Percentiles rank a stretch among this genome's conserved stretches.
Conservation (phyloP, 2,113 vertebrate species). For the Bubo scandiacus region DNA sequence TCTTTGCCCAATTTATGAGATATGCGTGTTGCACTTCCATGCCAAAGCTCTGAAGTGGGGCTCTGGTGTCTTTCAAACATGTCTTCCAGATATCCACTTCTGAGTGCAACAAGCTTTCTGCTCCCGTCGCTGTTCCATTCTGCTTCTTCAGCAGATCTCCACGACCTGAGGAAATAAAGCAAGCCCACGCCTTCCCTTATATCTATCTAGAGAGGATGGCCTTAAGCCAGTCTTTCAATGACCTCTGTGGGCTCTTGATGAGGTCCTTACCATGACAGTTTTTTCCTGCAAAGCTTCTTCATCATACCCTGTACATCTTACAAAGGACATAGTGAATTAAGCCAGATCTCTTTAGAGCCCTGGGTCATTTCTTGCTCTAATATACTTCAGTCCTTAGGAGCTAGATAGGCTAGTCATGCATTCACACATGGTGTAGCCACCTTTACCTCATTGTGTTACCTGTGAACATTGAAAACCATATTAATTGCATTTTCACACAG, state of each 20-base stretch:
- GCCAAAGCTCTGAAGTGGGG: neutral
- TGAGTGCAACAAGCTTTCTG: neutral
- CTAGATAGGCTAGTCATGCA: neutral
- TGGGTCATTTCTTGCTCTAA: neutral
- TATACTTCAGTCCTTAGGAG: neutral
- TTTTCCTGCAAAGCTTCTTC: neutral
- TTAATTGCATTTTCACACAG: neutral
- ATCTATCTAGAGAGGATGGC: neutral
- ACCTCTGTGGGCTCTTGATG: neutral
- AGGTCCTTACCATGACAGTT: neutral
- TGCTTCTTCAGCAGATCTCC: constrained; percentile 14
- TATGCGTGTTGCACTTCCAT: neutral
- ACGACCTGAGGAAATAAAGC: neutral
- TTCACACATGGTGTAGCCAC: neutral
- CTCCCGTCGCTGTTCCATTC: neutral
- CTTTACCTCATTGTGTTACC: neutral
- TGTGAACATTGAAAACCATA: neutral
- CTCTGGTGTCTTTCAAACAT: neutral
- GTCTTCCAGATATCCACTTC: neutral
- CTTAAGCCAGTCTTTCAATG: neutral
- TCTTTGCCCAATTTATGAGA: neutral
- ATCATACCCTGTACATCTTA: neutral
- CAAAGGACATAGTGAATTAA: neutral
- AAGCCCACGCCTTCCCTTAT: neutral
- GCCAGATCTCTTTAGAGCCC: neutral